These are phyloP conservation scores for Periophthalmus magnuspinnatus DNA, from an alignment of 2,797 vertebrate species.

Conservation along the genomic window DNA sequence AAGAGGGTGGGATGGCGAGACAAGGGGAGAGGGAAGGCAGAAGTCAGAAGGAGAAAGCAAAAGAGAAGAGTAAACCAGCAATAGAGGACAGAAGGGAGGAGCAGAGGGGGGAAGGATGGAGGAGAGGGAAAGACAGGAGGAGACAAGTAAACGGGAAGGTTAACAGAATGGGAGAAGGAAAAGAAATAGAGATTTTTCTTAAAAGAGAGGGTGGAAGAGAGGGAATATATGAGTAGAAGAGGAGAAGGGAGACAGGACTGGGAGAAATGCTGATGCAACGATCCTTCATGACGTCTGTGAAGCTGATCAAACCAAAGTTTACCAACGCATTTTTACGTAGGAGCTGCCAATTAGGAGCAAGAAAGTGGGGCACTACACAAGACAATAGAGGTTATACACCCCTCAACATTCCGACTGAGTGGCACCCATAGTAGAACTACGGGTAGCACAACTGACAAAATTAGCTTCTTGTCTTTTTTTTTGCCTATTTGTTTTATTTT, in stretches of 20 bases:
- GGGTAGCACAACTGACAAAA: too few species aligned
- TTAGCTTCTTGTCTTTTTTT: too few species aligned
- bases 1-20: not conserved
- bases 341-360: constrained; percentile 34
- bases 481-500: too few species aligned
- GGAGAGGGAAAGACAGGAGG: not conserved
- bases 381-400: too few species aligned
- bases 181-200: not conserved
- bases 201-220: not conserved
- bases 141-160: not conserved
- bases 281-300: constrained; percentile 34
- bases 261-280: constrained; percentile 56
- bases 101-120: not conserved
- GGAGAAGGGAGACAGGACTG: not conserved
- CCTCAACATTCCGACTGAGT: too few species aligned
- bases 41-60: not conserved
- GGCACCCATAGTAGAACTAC: too few species aligned
- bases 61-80: not conserved
- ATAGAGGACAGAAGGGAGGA: not conserved
- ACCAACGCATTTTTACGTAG: constrained; percentile 19
- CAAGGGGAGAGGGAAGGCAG: not conserved
- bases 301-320: constrained; percentile 52
- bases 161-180: not conserved
- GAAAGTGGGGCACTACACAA: constrained; percentile 25
- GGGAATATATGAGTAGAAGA: not conserved